These are phyloP conservation scores for Leptodactylus fallax DNA, from an alignment of 2,797 vertebrate genomes.

Conservation along the genomic window DNA sequence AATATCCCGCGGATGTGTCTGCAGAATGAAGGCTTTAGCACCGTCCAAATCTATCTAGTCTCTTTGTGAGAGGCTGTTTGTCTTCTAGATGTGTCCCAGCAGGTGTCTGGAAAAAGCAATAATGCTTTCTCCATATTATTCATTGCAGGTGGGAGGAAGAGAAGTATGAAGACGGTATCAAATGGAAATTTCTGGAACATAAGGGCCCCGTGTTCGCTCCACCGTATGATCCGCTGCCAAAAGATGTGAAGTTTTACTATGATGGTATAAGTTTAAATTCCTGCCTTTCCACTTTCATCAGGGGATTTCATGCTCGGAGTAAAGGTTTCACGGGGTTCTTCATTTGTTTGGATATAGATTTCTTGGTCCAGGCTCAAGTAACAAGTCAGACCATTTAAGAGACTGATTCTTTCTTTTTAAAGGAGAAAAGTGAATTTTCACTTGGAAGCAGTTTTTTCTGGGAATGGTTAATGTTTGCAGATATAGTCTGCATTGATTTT, in stretches of 20 bases:
- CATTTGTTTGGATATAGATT: conserved; percentile 59
- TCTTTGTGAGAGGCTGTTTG: conserved; percentile 39
- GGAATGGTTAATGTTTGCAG: no score
- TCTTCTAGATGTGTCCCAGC: conserved; percentile 31
- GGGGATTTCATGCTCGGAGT: conserved; percentile 37
- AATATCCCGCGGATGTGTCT: conserved; percentile 48
- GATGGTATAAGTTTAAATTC: conserved; percentile 66
- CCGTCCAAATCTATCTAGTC: conserved; percentile 15
- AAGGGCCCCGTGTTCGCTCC: conserved; percentile 76
- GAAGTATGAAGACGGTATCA: conserved; percentile 79
- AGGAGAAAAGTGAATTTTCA: neutral
- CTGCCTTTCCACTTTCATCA: conserved; percentile 40
- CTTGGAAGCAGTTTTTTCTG: neutral
- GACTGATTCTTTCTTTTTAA: neutral
- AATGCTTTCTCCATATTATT: conserved; percentile 50
- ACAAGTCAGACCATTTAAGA: neutral
- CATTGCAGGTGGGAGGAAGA: conserved; percentile 78
- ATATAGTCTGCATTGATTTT: neutral
- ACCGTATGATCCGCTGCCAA: conserved; percentile 73
- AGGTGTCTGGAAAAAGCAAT: conserved; percentile 46
- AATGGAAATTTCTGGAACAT: conserved; percentile 80
- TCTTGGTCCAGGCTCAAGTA: neutral
- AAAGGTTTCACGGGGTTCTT: conserved; percentile 22
- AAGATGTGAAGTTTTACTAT: conserved; percentile 75
- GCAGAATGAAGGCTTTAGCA: conserved; percentile 23